Base-by-base conservation (phyloP, 2,113 vertebrate genomes). In the Pangasianodon hypophthalmus region DNA sequence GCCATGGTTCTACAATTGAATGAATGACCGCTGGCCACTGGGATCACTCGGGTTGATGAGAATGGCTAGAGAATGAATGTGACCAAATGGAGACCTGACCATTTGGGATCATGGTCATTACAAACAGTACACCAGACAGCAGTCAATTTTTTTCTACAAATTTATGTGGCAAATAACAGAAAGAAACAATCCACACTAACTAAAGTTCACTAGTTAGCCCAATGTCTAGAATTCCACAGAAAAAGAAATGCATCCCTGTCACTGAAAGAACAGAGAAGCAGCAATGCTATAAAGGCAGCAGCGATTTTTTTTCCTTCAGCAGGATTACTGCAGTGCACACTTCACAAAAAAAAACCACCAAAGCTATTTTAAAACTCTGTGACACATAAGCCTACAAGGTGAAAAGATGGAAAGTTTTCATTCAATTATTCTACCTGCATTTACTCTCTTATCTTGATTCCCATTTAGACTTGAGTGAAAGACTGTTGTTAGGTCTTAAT, bases 391-490 rank as follows among this genome's bases (percentile, higher is more conserved):
- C 13, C 26, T 80, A 52, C 48, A 81, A 52, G 48, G 48, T 81
- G 14, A 81, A 81, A 52, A 79, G 44, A 75, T 6, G 29, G 9
- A 79, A 79, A 48, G 11, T 60, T 29, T 11, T 48, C 48, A 24
- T 32, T 14, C 46, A 79, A 79, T 77, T 10, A 75, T 56, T 75
- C 50, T 9, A 50, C 64, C 67, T 86, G n/a, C 3, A 26, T 87
- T 87, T 77, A 54, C 32, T 56, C 37, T 52, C n/a, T 86, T 58
- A 85, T 67, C 60, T 69, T 8, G n/a, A 56, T 56, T 87, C 10
- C 10, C 6, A 26, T 56, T 87, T 29, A 32, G 52, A 75, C 50
- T 86, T 11, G n/a, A 54, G n/a, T 86, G 48, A 73, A 86, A 73
- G 10, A 44, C 48, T 75, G 69, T 54, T 87, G 69, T 16, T 73